Conservation (phyloP, 2,113 vertebrate species). For the Eolophus roseicapilla region DNA sequence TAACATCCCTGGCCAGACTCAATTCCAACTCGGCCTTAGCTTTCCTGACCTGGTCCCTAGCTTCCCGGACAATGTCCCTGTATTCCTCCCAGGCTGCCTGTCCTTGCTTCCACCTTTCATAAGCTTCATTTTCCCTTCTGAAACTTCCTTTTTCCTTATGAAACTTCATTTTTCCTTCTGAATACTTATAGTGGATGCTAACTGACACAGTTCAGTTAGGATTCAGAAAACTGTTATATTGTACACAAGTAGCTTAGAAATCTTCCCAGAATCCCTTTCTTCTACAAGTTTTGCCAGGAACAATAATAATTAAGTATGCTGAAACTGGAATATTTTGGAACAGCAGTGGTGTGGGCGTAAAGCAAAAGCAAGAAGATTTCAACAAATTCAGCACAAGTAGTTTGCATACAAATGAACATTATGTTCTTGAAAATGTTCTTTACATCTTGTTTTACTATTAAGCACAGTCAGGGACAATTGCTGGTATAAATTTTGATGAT, state of each 20-base stretch:
- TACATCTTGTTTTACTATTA: constrained; percentile 18
- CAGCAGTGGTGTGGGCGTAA: neutral
- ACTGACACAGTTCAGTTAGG: neutral
- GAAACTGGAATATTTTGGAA: constrained; percentile 11
- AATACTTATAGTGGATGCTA: neutral
- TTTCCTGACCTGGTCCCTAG: neutral
- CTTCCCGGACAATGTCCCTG: neutral
- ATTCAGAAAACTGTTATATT: neutral
- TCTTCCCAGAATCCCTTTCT: neutral
- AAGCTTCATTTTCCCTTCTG: neutral
- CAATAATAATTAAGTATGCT: neutral
- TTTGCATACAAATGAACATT: constrained; percentile 39
- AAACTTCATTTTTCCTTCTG: neutral
- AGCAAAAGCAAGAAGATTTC: neutral
- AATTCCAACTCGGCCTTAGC: neutral
- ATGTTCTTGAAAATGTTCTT: constrained; percentile 43
- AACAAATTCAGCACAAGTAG: constrained; percentile 1
- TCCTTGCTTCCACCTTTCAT: neutral
- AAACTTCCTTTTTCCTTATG: neutral
- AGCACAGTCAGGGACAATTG: neutral
- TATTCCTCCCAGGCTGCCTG: neutral
- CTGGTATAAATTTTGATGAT: constrained; percentile 4
- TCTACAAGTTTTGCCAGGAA: constrained; percentile 1
- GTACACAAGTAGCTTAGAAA: neutral
- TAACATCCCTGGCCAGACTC: neutral